Base-by-base conservation (phyloP, 2,888 invertebrate genomes). In the Tethea ocularis region DNA sequence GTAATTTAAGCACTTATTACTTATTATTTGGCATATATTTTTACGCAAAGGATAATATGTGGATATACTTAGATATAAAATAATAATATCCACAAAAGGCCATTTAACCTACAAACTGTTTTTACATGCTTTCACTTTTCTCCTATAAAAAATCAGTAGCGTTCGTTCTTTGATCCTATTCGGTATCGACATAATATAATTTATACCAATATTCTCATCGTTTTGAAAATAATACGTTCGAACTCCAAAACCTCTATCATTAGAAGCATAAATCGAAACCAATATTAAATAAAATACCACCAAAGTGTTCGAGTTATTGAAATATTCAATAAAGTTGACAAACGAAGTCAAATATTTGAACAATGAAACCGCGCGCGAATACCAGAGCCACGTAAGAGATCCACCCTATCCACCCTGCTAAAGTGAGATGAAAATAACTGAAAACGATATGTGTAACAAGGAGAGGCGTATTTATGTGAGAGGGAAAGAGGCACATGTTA, bases 281-380 rank as follows among this genome's bases (percentile, higher is more conserved):
- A 23, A 11, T 38, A 26, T 20, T 24, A 20, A 53, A 55, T 46
- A 46, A 46, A 46, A 17, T n/a, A 46, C 46, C 46, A 46, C 46
- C 20, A 46, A 46, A 46, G 46, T 20, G 20, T 46, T 46, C 46
- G 46, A n/a, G 10, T 46, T 20, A 46, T 46, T 52, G 54, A 59
- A 56, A 52, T 64, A 64, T 65, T 70, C 58, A 64, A 64, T 67
- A 57, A 64, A 64, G 59, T 70, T 60, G 65, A 63, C 63, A 64
- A 62, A 67, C 58, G 57, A 67, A 66, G 59, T 69, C 69, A 71
- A 67, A 77, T 74, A 75, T 74, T 71, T 71, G 68, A 57, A 46
- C 46, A 46, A 53, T 54, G 56, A 59, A 64, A 61, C 63, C 68
- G 62, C 67, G 63, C 56, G 51, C 56, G 61, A 59, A 72, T 61